These are phyloP conservation scores for Cephus pygmeus DNA, from an alignment of 2,888 invertebrate genomes.

Conservation along the genomic window DNA sequence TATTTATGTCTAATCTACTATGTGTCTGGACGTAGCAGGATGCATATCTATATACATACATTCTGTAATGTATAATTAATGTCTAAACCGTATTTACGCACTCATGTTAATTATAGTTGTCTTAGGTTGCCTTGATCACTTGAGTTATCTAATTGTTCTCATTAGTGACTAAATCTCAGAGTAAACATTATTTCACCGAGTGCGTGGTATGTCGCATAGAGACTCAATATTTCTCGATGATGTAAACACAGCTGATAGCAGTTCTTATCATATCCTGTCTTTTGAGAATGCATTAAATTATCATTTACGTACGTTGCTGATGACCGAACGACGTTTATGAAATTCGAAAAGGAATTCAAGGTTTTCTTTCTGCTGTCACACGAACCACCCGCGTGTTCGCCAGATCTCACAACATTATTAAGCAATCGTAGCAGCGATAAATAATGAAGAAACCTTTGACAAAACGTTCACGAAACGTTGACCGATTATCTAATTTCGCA, in stretches of 20 bases:
- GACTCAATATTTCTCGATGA: background rate
- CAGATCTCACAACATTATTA: background rate
- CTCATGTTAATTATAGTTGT: background rate
- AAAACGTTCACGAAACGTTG: background rate
- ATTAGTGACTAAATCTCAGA: background rate
- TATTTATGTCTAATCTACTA: background rate
- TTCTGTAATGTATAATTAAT: background rate
- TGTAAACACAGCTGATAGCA: conserved; percentile 6
- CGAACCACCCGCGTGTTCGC: background rate
- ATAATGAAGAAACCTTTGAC: background rate
- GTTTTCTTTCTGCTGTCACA: background rate
- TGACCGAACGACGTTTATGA: background rate
- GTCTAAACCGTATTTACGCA: background rate
- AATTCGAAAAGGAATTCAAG: background rate
- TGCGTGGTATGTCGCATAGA: background rate
- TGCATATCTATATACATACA: background rate
- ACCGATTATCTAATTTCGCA: background rate
- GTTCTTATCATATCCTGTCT: background rate
- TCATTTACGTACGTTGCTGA: background rate
- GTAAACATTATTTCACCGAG: background rate
- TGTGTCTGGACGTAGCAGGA: background rate
- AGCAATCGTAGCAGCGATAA: background rate
- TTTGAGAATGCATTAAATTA: conserved; percentile 2
- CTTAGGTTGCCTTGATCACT: background rate
- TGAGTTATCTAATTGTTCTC: background rate